These are phyloP conservation scores for Smutsia gigantea DNA, from an alignment of 2,797 vertebrate species.

Conservation along the genomic window DNA sequence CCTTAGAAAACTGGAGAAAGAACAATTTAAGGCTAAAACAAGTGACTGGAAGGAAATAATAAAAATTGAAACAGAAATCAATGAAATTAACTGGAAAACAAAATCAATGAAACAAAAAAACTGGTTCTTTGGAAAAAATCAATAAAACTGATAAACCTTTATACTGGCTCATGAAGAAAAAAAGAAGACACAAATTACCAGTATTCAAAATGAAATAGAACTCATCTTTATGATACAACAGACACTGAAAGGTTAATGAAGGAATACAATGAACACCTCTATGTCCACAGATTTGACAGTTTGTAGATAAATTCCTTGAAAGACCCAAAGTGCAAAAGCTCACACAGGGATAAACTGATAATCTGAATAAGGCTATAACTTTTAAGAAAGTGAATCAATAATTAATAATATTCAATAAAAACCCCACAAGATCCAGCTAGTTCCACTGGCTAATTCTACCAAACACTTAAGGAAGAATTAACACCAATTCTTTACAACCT, in stretches of 20 bases:
- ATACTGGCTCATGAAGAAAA: neutral
- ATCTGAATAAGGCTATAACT: neutral
- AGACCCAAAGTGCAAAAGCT: neutral
- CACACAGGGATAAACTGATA: neutral
- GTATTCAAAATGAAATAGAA: neutral
- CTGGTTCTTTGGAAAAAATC: neutral
- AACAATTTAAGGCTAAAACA: neutral
- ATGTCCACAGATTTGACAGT: neutral
- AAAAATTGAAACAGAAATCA: neutral
- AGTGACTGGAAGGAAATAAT: neutral
- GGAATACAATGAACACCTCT: neutral
- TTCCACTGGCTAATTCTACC: neutral
- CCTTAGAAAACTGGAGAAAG: neutral
- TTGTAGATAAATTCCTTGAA: neutral
- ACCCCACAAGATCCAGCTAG: neutral
- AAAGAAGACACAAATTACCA: neutral
- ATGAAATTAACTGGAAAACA: neutral
- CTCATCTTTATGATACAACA: neutral
- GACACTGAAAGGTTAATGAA: neutral
- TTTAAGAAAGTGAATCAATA: neutral
- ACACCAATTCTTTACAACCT: neutral
- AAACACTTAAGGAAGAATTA: neutral
- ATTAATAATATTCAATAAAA: neutral
- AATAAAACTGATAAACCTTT: neutral
- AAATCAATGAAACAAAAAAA: neutral